Conservation (phyloP, 2,113 vertebrate genomes). For the Seriola quinqueradiata region DNA sequence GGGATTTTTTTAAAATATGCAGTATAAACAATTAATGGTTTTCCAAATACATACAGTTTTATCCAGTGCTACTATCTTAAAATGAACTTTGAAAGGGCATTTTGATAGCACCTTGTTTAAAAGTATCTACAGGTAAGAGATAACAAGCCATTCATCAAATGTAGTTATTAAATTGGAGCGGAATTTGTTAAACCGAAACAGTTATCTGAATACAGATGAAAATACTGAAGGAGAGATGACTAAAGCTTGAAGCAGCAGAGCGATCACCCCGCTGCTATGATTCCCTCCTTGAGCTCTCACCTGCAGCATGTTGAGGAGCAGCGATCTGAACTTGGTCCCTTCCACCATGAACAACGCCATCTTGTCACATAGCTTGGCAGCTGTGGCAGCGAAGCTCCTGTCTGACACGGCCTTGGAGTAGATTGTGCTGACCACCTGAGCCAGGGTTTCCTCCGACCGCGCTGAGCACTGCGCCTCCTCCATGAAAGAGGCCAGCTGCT, state of each 20-base stretch:
- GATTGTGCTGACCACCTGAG: slow-evolving; percentile 93
- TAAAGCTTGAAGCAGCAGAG: not conserved
- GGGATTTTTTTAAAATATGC: slow-evolving; percentile 5
- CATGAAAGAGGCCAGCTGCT: slow-evolving; percentile 95
- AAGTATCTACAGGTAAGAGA: no score
- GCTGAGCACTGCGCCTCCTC: slow-evolving; percentile 96
- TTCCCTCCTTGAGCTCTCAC: slow-evolving; percentile 74
- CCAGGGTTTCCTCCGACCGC: slow-evolving; percentile 92
- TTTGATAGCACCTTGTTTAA: not conserved
- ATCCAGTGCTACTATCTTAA: not conserved
- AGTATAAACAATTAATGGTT: not conserved
- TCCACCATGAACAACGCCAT: slow-evolving; percentile 99
- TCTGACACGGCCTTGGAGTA: slow-evolving; percentile 94
- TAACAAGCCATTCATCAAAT: no score
- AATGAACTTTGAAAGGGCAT: not conserved
- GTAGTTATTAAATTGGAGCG: no score
- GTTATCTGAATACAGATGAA: no score
- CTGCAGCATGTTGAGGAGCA: slow-evolving; percentile 99
- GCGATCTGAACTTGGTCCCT: slow-evolving; percentile 97
- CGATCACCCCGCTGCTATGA: no score
- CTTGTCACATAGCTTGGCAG: slow-evolving; percentile 96
- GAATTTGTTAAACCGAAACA: no score
- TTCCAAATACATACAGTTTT: not conserved
- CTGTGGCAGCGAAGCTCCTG: slow-evolving; percentile 95
- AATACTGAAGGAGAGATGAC: not conserved